Conservation (phyloP, 2,888 invertebrate genomes). For the Nemapogon koenigi region DNA sequence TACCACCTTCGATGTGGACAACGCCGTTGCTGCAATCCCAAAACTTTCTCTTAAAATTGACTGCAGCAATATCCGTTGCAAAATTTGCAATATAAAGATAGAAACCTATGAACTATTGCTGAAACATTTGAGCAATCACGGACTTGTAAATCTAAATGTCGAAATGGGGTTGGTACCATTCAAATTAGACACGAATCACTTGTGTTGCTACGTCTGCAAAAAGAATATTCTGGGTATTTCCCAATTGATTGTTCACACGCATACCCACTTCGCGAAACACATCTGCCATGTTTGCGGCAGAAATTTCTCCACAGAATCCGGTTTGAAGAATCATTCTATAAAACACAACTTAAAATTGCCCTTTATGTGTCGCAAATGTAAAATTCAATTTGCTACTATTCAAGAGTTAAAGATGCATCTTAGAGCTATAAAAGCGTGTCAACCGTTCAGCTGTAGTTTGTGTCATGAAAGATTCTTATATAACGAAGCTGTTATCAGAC, state of each 20-base stretch:
- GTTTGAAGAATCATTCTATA: conserved; percentile 36
- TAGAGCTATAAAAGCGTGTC: conserved; percentile 31
- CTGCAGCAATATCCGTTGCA: conserved; percentile 24
- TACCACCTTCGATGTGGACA: conserved; percentile 16
- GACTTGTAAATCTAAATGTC: conserved; percentile 22
- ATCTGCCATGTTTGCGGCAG: conserved; percentile 52
- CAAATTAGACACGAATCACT: conserved; percentile 27
- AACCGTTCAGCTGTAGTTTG: conserved; percentile 38
- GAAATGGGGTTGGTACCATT: conserved; percentile 28
- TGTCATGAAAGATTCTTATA: conserved; percentile 38
- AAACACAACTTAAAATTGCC: conserved; percentile 23
- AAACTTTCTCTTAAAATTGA: conserved; percentile 27
- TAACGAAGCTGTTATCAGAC: conserved; percentile 18
- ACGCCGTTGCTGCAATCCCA: conserved; percentile 21
- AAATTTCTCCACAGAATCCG: conserved; percentile 38
- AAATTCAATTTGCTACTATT: conserved; percentile 29
- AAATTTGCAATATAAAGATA: conserved; percentile 18
- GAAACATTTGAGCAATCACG: conserved; percentile 33
- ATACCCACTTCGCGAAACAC: conserved; percentile 39
- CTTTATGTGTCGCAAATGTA: conserved; percentile 23
- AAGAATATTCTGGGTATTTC: conserved; percentile 33
- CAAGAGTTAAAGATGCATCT: conserved; percentile 39
- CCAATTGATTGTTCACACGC: conserved; percentile 43
- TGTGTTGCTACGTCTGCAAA: conserved; percentile 36
- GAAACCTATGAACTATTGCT: conserved; percentile 32